Evolutionary conservation across 2,797 vertebrate species (phyloP).

Genomic region (Linurgus olivaceus): DNA sequence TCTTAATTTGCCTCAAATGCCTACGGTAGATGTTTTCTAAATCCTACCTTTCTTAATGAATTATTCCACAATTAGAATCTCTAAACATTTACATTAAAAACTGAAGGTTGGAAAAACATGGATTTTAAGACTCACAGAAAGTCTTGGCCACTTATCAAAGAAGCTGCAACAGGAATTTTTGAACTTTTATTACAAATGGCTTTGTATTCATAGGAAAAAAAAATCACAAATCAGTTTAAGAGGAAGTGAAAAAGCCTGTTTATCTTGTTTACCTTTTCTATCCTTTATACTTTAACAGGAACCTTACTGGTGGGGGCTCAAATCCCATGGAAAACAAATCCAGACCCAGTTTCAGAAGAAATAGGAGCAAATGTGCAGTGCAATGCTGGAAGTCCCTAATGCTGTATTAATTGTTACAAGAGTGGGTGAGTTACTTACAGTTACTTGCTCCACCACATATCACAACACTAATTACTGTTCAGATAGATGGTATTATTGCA

Average conservation of each 20-base stretch:
- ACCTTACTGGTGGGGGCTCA: background rate
- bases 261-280: background rate
- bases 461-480: background rate
- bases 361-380: background rate
- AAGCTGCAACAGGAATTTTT: background rate
- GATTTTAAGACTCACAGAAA: background rate
- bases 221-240: background rate
- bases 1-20: background rate
- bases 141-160: background rate
- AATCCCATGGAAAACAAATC: rapidly evolving
- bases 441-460: background rate
- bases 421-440: background rate
- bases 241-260: rapidly evolving
- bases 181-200: background rate
- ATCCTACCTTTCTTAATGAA: background rate
- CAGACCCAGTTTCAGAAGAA: background rate
- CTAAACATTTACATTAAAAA: background rate
- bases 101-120: background rate
- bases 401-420: background rate
- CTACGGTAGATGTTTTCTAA: background rate
- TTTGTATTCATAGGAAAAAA: background rate
- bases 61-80: background rate
- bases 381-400: background rate
- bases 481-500: background rate
- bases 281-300: background rate